Evolutionary conservation across 2,113 vertebrate species (phyloP).

Genomic region (Myocastor coypus): DNA sequence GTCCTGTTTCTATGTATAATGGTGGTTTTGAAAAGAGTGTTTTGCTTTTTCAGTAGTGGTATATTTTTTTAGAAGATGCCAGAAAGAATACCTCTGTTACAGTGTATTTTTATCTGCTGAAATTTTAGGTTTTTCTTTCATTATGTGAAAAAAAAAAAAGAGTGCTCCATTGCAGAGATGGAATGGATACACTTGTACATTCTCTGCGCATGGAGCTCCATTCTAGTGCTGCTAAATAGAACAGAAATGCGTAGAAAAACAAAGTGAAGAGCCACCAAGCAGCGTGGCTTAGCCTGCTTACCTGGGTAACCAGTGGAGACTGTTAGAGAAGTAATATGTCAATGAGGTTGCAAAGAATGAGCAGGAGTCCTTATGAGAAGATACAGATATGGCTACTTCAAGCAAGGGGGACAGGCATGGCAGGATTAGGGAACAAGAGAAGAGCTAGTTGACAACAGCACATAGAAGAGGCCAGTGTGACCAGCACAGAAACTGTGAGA

Average conservation of each 20-base stretch:
- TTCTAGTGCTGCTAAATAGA: not conserved
- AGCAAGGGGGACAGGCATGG: accelerated
- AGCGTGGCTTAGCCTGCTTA: accelerated
- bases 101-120: not conserved
- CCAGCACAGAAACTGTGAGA: not conserved
- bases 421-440: not conserved
- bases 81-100: not conserved
- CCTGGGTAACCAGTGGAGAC: accelerated
- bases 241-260: accelerated
- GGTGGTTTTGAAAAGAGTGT: not conserved
- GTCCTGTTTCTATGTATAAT: not conserved
- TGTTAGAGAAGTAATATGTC: not conserved
- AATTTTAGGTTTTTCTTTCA: not conserved
- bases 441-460: not conserved
- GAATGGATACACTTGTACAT: no score
- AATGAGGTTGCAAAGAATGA: not conserved
- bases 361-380: no score
- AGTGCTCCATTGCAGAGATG: accelerated
- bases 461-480: not conserved
- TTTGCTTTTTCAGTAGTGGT: not conserved
- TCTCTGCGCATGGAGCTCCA: accelerated
- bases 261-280: not conserved
- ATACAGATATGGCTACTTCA: not conserved
- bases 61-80: not conserved
- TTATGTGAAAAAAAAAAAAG: not conserved